Evolutionary conservation across 2,888 invertebrate species (phyloP), one percentile per base, ranked within the genome.

Genomic region (Ashinkailepas kermadecensis): DNA sequence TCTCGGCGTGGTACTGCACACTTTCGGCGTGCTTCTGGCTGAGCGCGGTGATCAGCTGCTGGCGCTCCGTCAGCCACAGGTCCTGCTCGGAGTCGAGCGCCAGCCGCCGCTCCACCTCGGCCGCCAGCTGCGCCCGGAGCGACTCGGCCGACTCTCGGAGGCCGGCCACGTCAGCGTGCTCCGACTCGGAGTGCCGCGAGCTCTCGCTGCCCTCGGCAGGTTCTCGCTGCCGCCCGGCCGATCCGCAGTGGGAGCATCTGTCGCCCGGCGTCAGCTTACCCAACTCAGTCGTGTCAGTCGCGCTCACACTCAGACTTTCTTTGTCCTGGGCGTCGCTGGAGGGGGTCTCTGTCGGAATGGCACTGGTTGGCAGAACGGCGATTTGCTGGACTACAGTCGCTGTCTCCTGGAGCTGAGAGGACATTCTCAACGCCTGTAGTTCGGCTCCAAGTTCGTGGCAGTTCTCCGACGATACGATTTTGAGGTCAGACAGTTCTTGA

Each of bases 1-100:
- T 93, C 89, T 97, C 96, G 59, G 89, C 90, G 86, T 96, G 95
- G 87, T 95, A 96, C 83, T 92, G 91, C 58, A 94, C 88, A 86
- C 92, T 94, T 88, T 96, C 96, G 83, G 93, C 91, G 86, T 96
- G 95, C 87, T 96, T 96, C 82, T 92, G 89, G 85, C 93, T 93
- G 0, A 96, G 85, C 39, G 87, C 86, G 8, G 85, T 84, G 39
- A 88, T 86, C 84, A 89, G 87, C 83, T 88, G 87, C 78, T 88
- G 88, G 62, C 88, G 84, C 83, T 89, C 88, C 8, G 84, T 82
- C 25, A 81, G 80, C 58, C 81, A 82, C 54, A 83, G 39, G 79
- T 84, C 82, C 54, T 81, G 78, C 57, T 83, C 78, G 39, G 81
- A 74, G 23, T 64, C 74, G 54, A 82, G 81, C 21, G 81, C 59